Conservation (phyloP, 2,888 invertebrate genomes). For the Drosophila phalerata region DNA sequence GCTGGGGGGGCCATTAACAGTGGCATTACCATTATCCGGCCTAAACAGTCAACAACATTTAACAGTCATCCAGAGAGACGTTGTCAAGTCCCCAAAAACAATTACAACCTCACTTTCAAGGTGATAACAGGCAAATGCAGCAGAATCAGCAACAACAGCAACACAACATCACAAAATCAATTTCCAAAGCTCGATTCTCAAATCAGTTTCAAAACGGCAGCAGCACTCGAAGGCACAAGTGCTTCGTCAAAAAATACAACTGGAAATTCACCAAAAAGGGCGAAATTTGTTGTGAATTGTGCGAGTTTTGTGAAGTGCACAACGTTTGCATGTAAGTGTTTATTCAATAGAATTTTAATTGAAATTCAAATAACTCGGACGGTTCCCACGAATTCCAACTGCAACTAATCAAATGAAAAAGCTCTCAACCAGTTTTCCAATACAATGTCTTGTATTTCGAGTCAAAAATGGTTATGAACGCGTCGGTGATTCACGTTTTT, state of each 20-base stretch:
- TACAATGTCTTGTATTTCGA: neutral
- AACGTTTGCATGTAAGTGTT: constrained; percentile 38
- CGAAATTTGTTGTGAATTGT: constrained; percentile 13
- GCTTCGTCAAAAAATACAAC: neutral
- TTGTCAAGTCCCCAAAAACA: constrained; percentile 20
- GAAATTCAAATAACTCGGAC: neutral
- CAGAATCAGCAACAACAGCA: neutral
- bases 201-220: constrained; percentile 50
- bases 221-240: constrained; percentile 31
- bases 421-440: neutral
- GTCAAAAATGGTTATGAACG: neutral
- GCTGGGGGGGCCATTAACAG: constrained; percentile 32
- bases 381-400: neutral
- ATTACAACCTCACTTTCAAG: constrained; percentile 32
- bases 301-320: constrained; percentile 19
- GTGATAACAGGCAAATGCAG: constrained; percentile 56
- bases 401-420: neutral
- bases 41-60: constrained; percentile 24
- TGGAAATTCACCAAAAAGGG: neutral
- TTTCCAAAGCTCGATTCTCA: constrained; percentile 32
- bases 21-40: constrained; percentile 37
- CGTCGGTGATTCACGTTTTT: no score
- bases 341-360: constrained; percentile 7
- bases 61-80: neutral
- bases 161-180: constrained; percentile 30